These are phyloP conservation scores for Corapipo altera DNA, from an alignment of 2,113 vertebrate genomes.

Conservation along the genomic window DNA sequence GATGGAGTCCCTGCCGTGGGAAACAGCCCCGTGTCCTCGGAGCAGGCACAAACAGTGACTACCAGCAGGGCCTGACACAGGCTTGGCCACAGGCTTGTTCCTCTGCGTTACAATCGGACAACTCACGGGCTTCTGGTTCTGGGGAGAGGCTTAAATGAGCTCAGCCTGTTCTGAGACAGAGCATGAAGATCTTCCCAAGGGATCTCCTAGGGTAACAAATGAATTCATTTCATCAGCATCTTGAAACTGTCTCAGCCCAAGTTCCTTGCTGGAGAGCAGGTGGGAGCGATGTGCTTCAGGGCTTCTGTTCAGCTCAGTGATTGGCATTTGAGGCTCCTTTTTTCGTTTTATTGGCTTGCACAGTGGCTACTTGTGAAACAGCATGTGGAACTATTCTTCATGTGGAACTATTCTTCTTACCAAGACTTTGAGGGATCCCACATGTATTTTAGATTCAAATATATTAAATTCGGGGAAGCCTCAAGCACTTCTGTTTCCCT, in stretches of 20 bases:
- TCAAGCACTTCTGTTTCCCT: neutral
- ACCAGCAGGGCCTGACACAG: neutral
- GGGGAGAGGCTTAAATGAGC: neutral
- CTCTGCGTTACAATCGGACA: neutral
- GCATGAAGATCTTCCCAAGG: neutral
- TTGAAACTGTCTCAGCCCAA: neutral
- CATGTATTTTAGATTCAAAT: neutral
- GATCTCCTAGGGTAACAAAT: neutral
- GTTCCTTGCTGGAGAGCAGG: neutral
- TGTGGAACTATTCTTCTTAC: neutral
- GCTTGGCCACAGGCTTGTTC: neutral
- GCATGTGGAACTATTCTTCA: neutral
- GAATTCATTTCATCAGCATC: neutral
- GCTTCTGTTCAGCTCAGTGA: neutral
- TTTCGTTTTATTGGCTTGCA: neutral
- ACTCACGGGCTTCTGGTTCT: neutral
- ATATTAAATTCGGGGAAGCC: neutral
- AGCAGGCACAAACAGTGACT: neutral
- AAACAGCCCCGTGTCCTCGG: neutral
- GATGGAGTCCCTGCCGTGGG: neutral
- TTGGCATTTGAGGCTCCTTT: neutral
- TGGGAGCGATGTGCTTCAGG: fast-evolving
- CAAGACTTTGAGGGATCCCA: neutral
- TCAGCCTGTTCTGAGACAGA: neutral
- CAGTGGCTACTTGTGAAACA: neutral